phyloP scores from a whole-genome alignment of 2,797 vertebrate species.

The Phrynocephalus guinanensis region DNA sequence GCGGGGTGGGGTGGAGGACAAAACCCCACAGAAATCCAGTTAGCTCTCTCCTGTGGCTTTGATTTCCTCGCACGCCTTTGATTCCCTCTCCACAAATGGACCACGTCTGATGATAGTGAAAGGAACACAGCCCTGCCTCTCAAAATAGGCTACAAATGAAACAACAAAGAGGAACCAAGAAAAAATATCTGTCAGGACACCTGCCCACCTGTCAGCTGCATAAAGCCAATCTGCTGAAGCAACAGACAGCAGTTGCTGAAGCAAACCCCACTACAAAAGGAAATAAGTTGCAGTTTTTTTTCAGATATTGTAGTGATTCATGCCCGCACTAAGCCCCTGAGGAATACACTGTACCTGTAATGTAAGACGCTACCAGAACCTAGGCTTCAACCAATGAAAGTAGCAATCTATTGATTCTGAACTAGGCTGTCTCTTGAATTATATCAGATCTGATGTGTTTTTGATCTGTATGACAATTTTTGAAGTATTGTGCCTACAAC shows the following conservation, averaged over 20 bases:
- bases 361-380: slow-evolving; percentile 8
- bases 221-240: slow-evolving; percentile 45
- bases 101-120: slow-evolving; percentile 29
- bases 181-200: slow-evolving; percentile 14
- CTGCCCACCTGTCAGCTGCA: slow-evolving; percentile 33
- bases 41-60: background rate
- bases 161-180: slow-evolving; percentile 19
- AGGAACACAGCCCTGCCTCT: slow-evolving; percentile 1
- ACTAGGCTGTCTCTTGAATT: slow-evolving; percentile 15
- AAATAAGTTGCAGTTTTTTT: slow-evolving; percentile 51
- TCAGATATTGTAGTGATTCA: slow-evolving; percentile 44
- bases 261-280: slow-evolving; percentile 19
- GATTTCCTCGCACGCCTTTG: slow-evolving; percentile 1
- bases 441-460: slow-evolving; percentile 39
- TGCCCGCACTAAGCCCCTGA: slow-evolving; percentile 29
- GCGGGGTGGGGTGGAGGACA: background rate
- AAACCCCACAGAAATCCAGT: accelerated
- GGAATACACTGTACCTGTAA: slow-evolving; percentile 29
- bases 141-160: slow-evolving; percentile 32
- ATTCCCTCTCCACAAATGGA: background rate
- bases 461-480: slow-evolving; percentile 26
- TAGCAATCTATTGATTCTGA: slow-evolving; percentile 27
- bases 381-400: slow-evolving; percentile 17
- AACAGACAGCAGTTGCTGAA: slow-evolving; percentile 34
- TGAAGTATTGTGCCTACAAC: slow-evolving; percentile 1